A percentile compares a stretch with the other conserved stretches of the same genome.
Conservation (phyloP, 2,113 vertebrate species). For the Entosphenus tridentatus region DNA sequence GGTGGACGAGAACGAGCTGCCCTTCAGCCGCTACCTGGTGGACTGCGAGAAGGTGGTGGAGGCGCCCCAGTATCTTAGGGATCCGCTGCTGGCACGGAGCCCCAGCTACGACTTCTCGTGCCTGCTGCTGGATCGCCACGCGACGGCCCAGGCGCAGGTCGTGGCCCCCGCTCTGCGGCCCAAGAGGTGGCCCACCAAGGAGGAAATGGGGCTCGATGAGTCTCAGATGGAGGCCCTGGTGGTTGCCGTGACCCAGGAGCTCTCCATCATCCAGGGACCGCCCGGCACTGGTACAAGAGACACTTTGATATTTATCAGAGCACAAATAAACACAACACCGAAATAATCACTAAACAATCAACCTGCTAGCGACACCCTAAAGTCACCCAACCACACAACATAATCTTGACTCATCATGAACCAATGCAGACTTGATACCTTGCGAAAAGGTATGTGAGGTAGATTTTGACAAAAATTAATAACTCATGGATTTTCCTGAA, state of each 20-base stretch:
- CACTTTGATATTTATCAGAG: too few species aligned
- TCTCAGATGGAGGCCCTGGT: constrained; percentile 54
- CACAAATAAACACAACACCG: too few species aligned
- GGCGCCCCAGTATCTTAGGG: constrained; percentile 33
- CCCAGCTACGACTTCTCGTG: constrained; percentile 30
- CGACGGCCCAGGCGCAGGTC: constrained; percentile 12
- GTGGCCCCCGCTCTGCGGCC: constrained; percentile 23
- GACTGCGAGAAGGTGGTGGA: constrained; percentile 34
- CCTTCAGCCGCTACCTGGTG: constrained; percentile 65
- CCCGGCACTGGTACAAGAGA: constrained; percentile 51
- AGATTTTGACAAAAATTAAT: too few species aligned
- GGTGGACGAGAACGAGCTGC: constrained; percentile 32
- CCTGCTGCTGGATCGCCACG: constrained; percentile 14
- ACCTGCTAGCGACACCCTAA: too few species aligned
- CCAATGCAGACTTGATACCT: too few species aligned
- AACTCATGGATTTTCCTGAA: too few species aligned
- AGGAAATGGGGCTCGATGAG: constrained; percentile 45
- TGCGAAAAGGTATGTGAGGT: too few species aligned
- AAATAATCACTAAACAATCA: too few species aligned
- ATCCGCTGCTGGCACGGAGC: not conserved
- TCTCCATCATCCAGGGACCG: constrained; percentile 78
- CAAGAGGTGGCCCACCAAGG: constrained; percentile 40
- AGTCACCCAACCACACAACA: too few species aligned
- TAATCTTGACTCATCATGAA: too few species aligned
- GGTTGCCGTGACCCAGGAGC: constrained; percentile 67